Evolutionary conservation across 2,888 invertebrate genomes (phyloP).

Genomic region (Seira sanloemensis): DNA sequence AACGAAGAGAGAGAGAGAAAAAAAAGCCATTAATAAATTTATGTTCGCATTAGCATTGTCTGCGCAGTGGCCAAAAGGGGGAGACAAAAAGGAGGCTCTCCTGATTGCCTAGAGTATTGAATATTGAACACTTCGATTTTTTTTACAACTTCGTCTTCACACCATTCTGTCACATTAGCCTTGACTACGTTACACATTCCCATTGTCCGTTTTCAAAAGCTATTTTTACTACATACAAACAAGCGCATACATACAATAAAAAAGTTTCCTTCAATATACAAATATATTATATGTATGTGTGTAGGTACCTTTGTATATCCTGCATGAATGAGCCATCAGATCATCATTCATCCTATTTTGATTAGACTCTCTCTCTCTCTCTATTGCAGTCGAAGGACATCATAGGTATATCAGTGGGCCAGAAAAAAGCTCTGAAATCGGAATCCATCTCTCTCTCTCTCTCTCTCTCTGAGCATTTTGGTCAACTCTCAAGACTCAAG

Average conservation of each 20-base stretch:
- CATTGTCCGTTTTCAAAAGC: neutral
- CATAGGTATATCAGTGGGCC: too few relatives aligned
- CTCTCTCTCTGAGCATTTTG: neutral
- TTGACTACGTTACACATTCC: slow-evolving; percentile 16
- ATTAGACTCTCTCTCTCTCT: neutral
- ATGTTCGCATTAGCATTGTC: too few relatives aligned
- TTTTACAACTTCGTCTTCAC: too few relatives aligned
- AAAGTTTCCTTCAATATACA: neutral
- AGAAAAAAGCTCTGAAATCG: too few relatives aligned
- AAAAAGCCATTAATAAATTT: neutral
- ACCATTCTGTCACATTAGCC: slow-evolving; percentile 14
- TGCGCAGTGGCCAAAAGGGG: too few relatives aligned
- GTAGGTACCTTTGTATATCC: too few relatives aligned
- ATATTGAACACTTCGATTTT: too few relatives aligned
- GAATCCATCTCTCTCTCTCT: neutral
- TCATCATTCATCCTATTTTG: neutral
- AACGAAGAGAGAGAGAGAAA: too few relatives aligned
- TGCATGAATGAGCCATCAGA: neutral
- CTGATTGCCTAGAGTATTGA: too few relatives aligned
- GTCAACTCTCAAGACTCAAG: neutral
- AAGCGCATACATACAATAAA: too few relatives aligned
- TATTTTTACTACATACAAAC: neutral
- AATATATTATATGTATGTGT: too few relatives aligned
- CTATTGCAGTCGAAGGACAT: neutral
- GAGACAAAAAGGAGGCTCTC: too few relatives aligned